Base-by-base conservation (phyloP, 2,113 vertebrate genomes). In the Pygoscelis adeliae region DNA sequence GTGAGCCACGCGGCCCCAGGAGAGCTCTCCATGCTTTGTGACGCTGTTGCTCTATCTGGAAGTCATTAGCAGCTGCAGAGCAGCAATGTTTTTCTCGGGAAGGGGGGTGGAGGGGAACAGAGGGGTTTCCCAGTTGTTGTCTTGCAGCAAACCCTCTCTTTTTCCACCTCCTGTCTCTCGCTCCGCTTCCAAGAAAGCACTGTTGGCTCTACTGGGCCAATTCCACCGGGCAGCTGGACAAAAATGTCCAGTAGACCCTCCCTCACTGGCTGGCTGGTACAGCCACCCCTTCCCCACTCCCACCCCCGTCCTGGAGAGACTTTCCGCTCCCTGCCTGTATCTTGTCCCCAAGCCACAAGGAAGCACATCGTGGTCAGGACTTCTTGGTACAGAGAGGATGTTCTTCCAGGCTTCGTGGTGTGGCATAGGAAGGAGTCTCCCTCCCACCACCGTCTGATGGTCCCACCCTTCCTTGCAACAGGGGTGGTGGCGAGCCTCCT, bases 21-120 rank as follows among this genome's bases (percentile, higher is more conserved):
- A 92, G 86, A 81, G 44, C 66, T 88, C 78, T 73, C 77, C 10
- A 2, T 49, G 62, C 29, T 89, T 58, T 85, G 47, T 1, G 13
- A 42, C 46, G 23, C 44, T 63, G 53, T 58, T 95, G 50, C 55
- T 97, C 79, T 89, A 93, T 96, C 92, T 97, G 95, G 87, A 96
- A 97, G 42, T 56, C 84, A 77, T 96, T 92, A 94, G 62, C 62
- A 87, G 83, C 84, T 26, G 4, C 19, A 36, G 79, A 89, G 32
- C 71, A 47, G 47, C 59, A 42, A 63, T 87, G 62, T 89, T 96
- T 82, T 91, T 79, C 72, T 94, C 89, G 74, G 74, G 90, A 88
- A 83, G 69, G 10, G 8, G 23, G 13, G 16, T 49, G 74, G 81
- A 71, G 50, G 32, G n/a, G 67, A 85, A 47, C 0, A 1, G 42